Evolutionary conservation across 2,888 invertebrate species (phyloP), one percentile per base, ranked within the genome.

Genomic region (Cerceris rybyensis): DNA sequence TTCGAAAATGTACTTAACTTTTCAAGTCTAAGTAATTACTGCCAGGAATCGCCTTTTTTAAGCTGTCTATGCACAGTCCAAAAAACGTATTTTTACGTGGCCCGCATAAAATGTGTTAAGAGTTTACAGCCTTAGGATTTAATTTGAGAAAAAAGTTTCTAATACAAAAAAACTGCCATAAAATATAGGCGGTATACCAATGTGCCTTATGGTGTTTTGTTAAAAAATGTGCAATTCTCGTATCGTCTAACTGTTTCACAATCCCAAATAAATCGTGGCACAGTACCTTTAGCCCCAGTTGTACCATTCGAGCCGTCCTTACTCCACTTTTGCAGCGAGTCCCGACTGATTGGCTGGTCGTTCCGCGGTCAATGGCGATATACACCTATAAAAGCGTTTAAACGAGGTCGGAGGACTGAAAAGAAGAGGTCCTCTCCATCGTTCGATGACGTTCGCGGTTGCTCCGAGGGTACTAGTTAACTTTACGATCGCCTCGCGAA

Each of bases 401-500:
- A 50, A 81, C 78, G 79, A 74, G 63, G 58, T 70, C 66, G 74
- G 61, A 55, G 57, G 57, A 63, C 70, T 72, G 63, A 50, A 28
- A 28, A 28, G 28, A 28, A 28, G 52, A 58, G 50, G 58, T 60
- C 68, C 46, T 67, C 64, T 60, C 55, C 28, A 42, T 60, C 54
- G 64, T 77, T 74, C 60, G 70, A 55, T 17, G 67, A 63, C 54
- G 39, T 55, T 58, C 14, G 60, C 55, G 50, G 55, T 72, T 66
- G 71, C 81, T 82, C 80, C 70, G 83, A 84, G 83, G 78, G 80
- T 84, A 84, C 87, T 87, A 86, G 83, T 87, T 88, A 88, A 86
- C 75, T 90, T 88, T 88, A 90, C 85, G 88, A 88, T 70, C 61
- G 70, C 64, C 74, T 71, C 57, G 65, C 69, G 57, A 73, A 59